These are phyloP conservation scores for Phaonia tiefii DNA, from an alignment of 2,888 invertebrate species.

Conservation along the genomic window DNA sequence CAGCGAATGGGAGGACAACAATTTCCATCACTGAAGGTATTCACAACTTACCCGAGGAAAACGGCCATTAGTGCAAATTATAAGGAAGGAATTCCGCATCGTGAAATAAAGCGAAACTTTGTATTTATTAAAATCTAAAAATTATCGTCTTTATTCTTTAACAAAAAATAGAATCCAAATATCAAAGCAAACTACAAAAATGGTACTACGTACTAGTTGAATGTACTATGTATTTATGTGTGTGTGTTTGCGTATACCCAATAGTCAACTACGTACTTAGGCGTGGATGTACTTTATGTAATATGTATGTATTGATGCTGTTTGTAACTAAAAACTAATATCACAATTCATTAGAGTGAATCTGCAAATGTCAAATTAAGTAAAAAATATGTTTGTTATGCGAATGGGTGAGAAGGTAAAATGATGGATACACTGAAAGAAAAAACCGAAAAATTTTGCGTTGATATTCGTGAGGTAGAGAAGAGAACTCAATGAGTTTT, in stretches of 20 bases:
- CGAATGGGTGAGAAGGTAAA: neutral
- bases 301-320: conserved; percentile 6
- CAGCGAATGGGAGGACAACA: too few relatives aligned
- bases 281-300: conserved; percentile 25
- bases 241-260: conserved; percentile 24
- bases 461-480: conserved; percentile 1
- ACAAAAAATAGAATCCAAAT: too few relatives aligned
- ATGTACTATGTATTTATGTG: conserved; percentile 11
- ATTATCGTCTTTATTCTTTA: too few relatives aligned
- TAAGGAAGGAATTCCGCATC: too few relatives aligned
- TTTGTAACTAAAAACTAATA: conserved; percentile 78
- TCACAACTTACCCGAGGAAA: too few relatives aligned
- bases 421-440: conserved; percentile 4
- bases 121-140: too few relatives aligned
- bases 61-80: too few relatives aligned
- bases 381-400: conserved; percentile 8
- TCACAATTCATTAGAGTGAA: conserved; percentile 76
- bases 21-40: too few relatives aligned
- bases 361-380: conserved; percentile 51
- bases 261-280: neutral
- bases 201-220: conserved; percentile 26
- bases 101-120: too few relatives aligned
- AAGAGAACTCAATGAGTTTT: conserved; percentile 41
- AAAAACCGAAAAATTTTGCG: conserved; percentile 35
- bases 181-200: conserved; percentile 40